A percentile compares a stretch with the other conserved stretches of the same genome.
phyloP scores from a whole-genome alignment of 2,888 invertebrate genomes.

The Octonoba sinensis region DNA sequence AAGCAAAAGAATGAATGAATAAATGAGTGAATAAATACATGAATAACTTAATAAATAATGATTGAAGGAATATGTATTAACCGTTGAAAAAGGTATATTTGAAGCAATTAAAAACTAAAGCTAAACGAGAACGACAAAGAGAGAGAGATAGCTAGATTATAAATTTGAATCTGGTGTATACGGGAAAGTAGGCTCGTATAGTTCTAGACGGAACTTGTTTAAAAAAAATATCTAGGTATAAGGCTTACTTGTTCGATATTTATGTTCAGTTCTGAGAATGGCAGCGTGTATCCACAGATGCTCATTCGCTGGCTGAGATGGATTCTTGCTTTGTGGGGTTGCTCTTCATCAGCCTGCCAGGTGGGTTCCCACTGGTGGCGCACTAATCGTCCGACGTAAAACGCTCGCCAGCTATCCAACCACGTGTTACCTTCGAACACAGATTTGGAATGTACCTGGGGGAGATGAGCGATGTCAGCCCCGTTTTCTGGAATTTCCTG shows the following conservation, averaged over 20 bases:
- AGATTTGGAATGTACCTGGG: slow-evolving; percentile 80
- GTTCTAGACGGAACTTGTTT: too few relatives aligned
- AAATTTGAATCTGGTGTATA: too few relatives aligned
- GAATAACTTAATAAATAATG: too few relatives aligned
- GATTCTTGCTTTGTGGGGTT: slow-evolving; percentile 78
- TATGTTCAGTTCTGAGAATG: slow-evolving; percentile 77
- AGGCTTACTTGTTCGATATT: slow-evolving; percentile 77
- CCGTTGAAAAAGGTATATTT: too few relatives aligned
- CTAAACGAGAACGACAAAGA: too few relatives aligned
- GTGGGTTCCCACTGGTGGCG: slow-evolving; percentile 77
- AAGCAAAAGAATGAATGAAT: too few relatives aligned
- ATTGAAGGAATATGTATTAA: too few relatives aligned
- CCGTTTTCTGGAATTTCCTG: slow-evolving; percentile 93
- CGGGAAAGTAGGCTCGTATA: too few relatives aligned
- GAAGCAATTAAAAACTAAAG: too few relatives aligned
- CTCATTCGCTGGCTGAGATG: slow-evolving; percentile 77
- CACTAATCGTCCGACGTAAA: slow-evolving; percentile 72
- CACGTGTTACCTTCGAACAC: slow-evolving; percentile 73
- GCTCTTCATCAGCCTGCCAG: slow-evolving; percentile 75
- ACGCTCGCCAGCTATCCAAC: slow-evolving; percentile 70
- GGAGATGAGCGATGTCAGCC: slow-evolving; percentile 85
- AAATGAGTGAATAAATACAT: too few relatives aligned
- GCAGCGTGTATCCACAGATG: slow-evolving; percentile 75
- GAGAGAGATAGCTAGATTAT: too few relatives aligned
- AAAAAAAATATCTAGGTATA: background rate